Evolutionary conservation across 2,113 vertebrate species (phyloP), one percentile per base, ranked within the genome.

Genomic region (Condylura cristata): DNA sequence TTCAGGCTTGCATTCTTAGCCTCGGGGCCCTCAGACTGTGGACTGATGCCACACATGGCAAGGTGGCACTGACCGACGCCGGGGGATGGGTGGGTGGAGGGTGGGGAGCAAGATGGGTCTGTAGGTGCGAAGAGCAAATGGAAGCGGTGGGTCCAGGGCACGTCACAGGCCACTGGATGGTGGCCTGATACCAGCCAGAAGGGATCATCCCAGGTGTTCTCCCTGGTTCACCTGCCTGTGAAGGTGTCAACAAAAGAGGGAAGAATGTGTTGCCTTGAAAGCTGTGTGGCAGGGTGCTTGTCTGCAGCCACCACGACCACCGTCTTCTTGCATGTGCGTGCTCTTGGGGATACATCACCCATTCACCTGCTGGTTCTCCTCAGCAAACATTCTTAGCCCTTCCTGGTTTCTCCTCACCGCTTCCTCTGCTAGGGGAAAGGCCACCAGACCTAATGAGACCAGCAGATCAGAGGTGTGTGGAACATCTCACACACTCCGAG

Each of bases 401-500:
- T 26, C 39, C 56, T 41, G 53, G 32, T 89, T 89, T 91, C 81
- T 93, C 81, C 46, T 53, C 8, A 3, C 58, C 53, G 58, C 30
- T 70, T 30, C 5, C 71, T 78, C 41, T 63, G 37, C 61, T 30
- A 61, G n/a, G 81, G 87, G 65, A 76, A 80, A 66, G 1, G 60
- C 70, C 91, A 22, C 81, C 92, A n/a, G 51, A 28, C 44, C 71
- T 79, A 60, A 92, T 88, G 48, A 94, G 88, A 53, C n/a, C 78
- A 30, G 89, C 70, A 56, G 34, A 16, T 39, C 0, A 0, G 61
- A 8, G 75, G 61, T 28, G 5, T 61, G 48, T 4, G 1, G n/a
- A 70, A 5, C 80, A 53, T 46, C 75, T 16, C 13, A 78, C 37
- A 17, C 7, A 37, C 68, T 20, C 60, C 20, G 17, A 18, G 90